Evolutionary conservation across 2,113 vertebrate genomes (phyloP).

Genomic region (Bufo gargarizans): DNA sequence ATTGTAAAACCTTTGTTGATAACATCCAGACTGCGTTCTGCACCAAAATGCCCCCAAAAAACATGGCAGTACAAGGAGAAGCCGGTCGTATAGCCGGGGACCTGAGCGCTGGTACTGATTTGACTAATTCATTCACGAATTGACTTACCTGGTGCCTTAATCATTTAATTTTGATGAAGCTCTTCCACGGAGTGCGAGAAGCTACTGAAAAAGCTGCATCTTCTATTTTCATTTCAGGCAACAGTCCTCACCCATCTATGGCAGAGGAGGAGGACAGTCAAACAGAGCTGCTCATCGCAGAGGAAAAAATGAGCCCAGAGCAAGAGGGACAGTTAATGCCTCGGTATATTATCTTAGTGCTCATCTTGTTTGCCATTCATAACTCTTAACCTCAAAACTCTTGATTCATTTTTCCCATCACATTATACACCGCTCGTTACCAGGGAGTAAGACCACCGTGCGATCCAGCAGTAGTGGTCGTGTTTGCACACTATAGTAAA

Average conservation of each 20-base stretch:
- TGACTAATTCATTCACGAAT: background rate
- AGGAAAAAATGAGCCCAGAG: conserved; percentile 96
- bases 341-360: conserved; percentile 73
- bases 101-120: conserved; percentile 87
- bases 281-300: conserved; percentile 91
- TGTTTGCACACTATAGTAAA: too few relatives aligned
- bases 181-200: background rate
- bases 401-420: too few relatives aligned
- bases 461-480: too few relatives aligned
- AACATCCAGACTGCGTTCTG: conserved; percentile 97
- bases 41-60: conserved; percentile 95
- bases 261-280: conserved; percentile 97
- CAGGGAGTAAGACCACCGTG: too few relatives aligned
- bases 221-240: conserved; percentile 74
- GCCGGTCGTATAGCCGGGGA: conserved; percentile 83
- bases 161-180: background rate
- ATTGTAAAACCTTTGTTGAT: conserved; percentile 95
- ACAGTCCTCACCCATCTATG: conserved; percentile 93
- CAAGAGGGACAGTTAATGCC: conserved; percentile 95
- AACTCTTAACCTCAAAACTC: too few relatives aligned
- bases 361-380: background rate
- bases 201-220: background rate
- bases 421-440: too few relatives aligned
- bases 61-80: conserved; percentile 90
- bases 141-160: background rate